These are phyloP conservation scores for Siderastrea siderea DNA, from an alignment of 92 coral and sea anemone species.

Conservation along the genomic window DNA sequence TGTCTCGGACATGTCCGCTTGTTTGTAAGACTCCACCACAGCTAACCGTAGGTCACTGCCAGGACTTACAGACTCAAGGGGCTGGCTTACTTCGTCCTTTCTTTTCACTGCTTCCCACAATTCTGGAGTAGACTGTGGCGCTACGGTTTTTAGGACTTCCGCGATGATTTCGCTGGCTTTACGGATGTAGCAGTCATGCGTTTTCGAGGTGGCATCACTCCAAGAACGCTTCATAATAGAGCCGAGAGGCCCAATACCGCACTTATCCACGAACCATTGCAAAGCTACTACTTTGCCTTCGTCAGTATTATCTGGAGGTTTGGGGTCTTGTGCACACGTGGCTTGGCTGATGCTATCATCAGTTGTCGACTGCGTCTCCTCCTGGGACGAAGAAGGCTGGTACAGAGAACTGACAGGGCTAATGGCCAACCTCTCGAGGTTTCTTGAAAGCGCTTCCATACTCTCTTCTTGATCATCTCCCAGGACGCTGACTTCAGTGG, in stretches of 20 bases:
- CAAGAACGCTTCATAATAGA: conserved; percentile 52
- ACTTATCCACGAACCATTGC: conserved; percentile 26
- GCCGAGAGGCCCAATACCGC: conserved; percentile 38
- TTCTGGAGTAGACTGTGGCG: conserved; percentile 35
- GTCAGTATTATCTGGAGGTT: not conserved
- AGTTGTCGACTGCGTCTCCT: conserved; percentile 14
- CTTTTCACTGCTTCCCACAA: conserved; percentile 43
- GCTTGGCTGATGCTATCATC: conserved; percentile 22
- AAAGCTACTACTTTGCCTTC: conserved; percentile 4
- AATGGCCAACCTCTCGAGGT: conserved; percentile 35
- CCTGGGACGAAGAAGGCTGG: conserved; percentile 52
- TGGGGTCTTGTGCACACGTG: conserved; percentile 10
- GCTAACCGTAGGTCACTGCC: conserved; percentile 48
- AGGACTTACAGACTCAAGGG: conserved; percentile 9
- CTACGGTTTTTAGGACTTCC: conserved; percentile 29
- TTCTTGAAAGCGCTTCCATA: conserved; percentile 1
- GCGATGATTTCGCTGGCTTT: conserved; percentile 23
- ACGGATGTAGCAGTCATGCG: conserved; percentile 11
- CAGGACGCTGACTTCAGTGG: conserved; percentile 1
- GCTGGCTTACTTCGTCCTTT: conserved; percentile 19
- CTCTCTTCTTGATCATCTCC: conserved; percentile 6
- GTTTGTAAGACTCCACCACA: conserved; percentile 58
- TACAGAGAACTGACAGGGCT: conserved; percentile 32
- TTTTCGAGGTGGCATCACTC: conserved; percentile 21
- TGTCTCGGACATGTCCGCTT: conserved; percentile 47